Base-by-base conservation (phyloP, 2,888 invertebrate species). In the Plagodis pulveraria region DNA sequence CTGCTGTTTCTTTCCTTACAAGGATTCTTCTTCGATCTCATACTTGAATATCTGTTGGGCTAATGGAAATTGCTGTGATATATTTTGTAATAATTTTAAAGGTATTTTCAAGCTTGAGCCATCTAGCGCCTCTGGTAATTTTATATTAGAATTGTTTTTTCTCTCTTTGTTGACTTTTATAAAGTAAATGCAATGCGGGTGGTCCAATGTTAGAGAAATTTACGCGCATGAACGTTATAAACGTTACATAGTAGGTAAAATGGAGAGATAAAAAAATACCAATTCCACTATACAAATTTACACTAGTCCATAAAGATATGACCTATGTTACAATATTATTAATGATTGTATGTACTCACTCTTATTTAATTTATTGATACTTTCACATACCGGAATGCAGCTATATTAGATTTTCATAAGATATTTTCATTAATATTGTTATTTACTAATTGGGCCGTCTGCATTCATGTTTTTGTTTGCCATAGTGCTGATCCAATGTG, bases 61-160 rank as follows among this genome's bases (percentile, higher is more conserved):
- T 89, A 83, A 78, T 75, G 72, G 76, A 84, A 84, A 89, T 89
- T 89, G 86, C 91, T 91, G 91, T 91, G 91, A 91, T 91, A 91
- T 90, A 87, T 89, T 87, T 90, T 89, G 79, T 87, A 86, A 82
- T 85, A 80, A 81, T 86, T 87, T 76, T 80, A 80, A 83, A 80
- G 77, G 81, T 74, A 73, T 76, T 22, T 79, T 76, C 76, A 71
- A 72, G 77, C 77, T 79, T 78, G 81, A 82, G 76, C 80, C 80
- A 69, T 74, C 70, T 63, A 72, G 72, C 80, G 77, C 79, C 74
- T 77, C 74, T 79, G 78, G 80, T 81, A 78, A 73, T 76, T 78
- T 72, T 72, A 74, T 78, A 72, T 78, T 83, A 79, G 83, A 82
- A 72, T 75, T 78, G 77, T 75, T 70, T 76, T 70, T 77, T 78